phyloP scores from a whole-genome alignment of 2,888 invertebrate genomes.

The Synanthedon tipuliformis region DNA sequence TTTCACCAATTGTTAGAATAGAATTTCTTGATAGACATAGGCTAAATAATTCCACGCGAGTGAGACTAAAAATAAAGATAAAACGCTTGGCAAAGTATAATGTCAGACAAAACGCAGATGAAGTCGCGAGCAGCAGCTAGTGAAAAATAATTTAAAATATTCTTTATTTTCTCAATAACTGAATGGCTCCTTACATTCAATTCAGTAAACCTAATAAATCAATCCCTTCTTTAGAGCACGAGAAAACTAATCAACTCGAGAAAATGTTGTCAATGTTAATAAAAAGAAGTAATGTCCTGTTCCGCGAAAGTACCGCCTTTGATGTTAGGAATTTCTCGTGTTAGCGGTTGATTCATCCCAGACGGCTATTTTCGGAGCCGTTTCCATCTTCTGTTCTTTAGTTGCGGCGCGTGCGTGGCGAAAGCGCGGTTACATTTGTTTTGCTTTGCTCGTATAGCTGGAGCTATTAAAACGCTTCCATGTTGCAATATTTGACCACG shows the following conservation, averaged over 20 bases:
- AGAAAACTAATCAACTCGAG: background rate
- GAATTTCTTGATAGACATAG: too few relatives aligned
- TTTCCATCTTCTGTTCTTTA: constrained; percentile 12
- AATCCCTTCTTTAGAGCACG: background rate
- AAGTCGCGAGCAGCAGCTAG: too few relatives aligned
- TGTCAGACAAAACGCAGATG: too few relatives aligned
- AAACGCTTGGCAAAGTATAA: too few relatives aligned
- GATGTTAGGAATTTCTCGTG: constrained; percentile 55
- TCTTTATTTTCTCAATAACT: too few relatives aligned
- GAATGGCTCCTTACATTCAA: too few relatives aligned
- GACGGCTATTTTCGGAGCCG: constrained; percentile 43
- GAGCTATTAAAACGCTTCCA: constrained; percentile 41
- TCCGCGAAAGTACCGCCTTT: constrained; percentile 50
- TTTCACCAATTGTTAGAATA: too few relatives aligned
- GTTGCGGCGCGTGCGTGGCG: constrained; percentile 16
- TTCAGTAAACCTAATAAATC: too few relatives aligned
- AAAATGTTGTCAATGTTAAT: constrained; percentile 4
- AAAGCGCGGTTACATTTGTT: constrained; percentile 9
- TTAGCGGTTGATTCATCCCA: constrained; percentile 53
- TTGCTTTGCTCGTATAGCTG: constrained; percentile 26
- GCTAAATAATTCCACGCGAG: too few relatives aligned
- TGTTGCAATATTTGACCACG: constrained; percentile 66
- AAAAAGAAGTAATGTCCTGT: constrained; percentile 18
- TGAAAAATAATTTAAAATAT: too few relatives aligned
- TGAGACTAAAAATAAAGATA: too few relatives aligned